A percentile compares a stretch with the other conserved stretches of the same genome.
Evolutionary conservation across 1,140 invertebrate genomes (phyloP).

Genomic region (Drosophila quadrilineata): DNA sequence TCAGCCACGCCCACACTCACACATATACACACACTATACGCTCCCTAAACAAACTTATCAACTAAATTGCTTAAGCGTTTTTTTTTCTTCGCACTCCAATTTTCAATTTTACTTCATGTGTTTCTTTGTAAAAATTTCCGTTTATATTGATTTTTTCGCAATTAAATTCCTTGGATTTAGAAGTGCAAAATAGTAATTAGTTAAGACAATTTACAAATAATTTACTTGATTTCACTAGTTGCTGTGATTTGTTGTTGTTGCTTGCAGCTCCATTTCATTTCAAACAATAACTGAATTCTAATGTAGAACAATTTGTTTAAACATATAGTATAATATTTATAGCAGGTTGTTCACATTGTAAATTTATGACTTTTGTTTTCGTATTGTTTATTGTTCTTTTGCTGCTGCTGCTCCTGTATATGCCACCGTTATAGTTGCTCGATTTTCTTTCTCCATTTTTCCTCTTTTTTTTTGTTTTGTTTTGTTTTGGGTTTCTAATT

Average conservation of each 20-base stretch:
- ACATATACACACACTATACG: no score
- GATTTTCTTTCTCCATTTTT: background rate
- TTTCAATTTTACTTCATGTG: no score
- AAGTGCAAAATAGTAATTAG: constrained; percentile 25
- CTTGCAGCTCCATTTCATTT: constrained; percentile 21
- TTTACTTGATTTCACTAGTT: constrained; percentile 28
- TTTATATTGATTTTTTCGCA: no score
- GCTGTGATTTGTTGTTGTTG: constrained; percentile 1
- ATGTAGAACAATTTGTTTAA: constrained; percentile 71
- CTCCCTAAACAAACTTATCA: constrained; percentile 39
- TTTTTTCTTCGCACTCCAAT: constrained; percentile 14
- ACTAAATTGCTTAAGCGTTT: constrained; percentile 43
- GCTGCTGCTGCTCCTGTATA: constrained; percentile 7
- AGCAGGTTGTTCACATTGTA: no score
- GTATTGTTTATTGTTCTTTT: constrained; percentile 42
- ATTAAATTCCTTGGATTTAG: no score
- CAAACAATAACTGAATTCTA: constrained; percentile 67
- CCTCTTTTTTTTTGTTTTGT: background rate
- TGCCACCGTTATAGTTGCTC: background rate
- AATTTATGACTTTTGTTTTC: constrained; percentile 77
- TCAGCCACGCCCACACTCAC: constrained; percentile 5
- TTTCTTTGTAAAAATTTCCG: no score
- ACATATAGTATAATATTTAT: no score
- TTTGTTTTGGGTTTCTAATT: constrained; percentile 2
- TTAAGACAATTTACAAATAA: constrained; percentile 36